Percentiles rank a stretch among this genome's conserved stretches.
These are phyloP conservation scores for Gallinago paraguaiae DNA, from an alignment of 2,113 vertebrate genomes.

Conservation along the genomic window DNA sequence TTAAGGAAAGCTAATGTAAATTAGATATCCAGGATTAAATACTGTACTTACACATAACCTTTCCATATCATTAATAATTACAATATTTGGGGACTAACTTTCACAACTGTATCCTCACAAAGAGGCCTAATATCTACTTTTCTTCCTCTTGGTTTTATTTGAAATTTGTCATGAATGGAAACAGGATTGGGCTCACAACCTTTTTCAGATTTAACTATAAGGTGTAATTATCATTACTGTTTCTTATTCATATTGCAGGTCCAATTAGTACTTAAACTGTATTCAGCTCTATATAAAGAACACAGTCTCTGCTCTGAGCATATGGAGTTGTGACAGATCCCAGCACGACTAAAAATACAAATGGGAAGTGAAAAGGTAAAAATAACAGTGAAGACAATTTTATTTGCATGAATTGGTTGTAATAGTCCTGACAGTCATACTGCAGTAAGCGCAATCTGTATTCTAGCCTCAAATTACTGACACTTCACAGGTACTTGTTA, in stretches of 20 bases:
- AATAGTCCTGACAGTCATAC: background rate
- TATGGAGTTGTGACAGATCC: constrained; percentile 1
- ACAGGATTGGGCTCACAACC: background rate
- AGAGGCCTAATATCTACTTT: background rate
- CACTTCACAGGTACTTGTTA: background rate
- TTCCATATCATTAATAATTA: background rate
- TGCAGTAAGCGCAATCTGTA: background rate
- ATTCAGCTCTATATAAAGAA: background rate
- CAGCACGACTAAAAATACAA: background rate
- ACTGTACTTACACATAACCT: background rate
- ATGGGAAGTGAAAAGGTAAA: constrained; percentile 10
- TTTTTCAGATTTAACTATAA: background rate
- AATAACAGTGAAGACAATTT: background rate
- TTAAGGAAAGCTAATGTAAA: background rate
- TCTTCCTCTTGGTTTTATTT: background rate
- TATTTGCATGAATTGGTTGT: background rate
- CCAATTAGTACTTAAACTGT: constrained; percentile 8
- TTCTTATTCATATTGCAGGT: constrained; percentile 5
- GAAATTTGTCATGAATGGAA: constrained; percentile 31
- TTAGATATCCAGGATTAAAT: background rate
- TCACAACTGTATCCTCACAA: background rate
- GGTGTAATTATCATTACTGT: constrained; percentile 27
- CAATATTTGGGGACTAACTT: constrained; percentile 13
- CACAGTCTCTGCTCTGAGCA: background rate
- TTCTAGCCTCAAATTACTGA: background rate